Conservation (phyloP, 2,113 vertebrate species). For the Terrapene triunguis region DNA sequence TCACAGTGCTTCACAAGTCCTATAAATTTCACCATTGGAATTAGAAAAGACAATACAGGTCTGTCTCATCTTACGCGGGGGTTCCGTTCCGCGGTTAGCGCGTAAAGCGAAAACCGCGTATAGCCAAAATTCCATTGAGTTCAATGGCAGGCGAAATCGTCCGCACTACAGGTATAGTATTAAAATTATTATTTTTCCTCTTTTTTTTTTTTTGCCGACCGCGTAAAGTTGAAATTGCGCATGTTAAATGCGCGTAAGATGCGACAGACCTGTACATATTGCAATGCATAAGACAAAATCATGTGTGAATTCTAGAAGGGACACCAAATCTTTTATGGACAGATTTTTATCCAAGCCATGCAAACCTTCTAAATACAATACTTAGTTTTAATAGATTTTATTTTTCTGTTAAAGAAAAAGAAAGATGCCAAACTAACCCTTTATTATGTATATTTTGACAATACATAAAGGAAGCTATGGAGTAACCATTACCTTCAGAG, state of each 20-base stretch:
- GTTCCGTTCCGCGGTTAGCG: too few species aligned
- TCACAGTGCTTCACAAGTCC: neutral
- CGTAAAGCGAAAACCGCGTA: too few species aligned
- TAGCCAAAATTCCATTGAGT: too few species aligned
- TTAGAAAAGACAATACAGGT: neutral
- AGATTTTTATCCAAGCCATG: neutral
- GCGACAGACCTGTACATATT: neutral
- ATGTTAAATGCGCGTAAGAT: too few species aligned
- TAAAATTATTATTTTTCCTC: too few species aligned
- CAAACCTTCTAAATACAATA: neutral
- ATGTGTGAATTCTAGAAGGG: neutral
- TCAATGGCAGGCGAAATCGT: too few species aligned
- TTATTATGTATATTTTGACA: neutral
- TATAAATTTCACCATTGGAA: neutral
- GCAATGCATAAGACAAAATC: fast-evolving
- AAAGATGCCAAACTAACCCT: neutral
- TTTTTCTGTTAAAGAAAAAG: fast-evolving
- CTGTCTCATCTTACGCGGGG: too few species aligned
- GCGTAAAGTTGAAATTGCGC: too few species aligned
- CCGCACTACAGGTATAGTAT: too few species aligned
- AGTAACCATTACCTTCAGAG: neutral
- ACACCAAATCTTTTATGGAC: neutral
- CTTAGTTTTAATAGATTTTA: fast-evolving
- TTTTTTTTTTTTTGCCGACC: too few species aligned
- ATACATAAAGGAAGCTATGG: neutral